Percentiles rank a stretch among this genome's conserved stretches.
Evolutionary conservation across 2,888 invertebrate genomes (phyloP).

Genomic region (Aphidoletes aphidimyza): DNA sequence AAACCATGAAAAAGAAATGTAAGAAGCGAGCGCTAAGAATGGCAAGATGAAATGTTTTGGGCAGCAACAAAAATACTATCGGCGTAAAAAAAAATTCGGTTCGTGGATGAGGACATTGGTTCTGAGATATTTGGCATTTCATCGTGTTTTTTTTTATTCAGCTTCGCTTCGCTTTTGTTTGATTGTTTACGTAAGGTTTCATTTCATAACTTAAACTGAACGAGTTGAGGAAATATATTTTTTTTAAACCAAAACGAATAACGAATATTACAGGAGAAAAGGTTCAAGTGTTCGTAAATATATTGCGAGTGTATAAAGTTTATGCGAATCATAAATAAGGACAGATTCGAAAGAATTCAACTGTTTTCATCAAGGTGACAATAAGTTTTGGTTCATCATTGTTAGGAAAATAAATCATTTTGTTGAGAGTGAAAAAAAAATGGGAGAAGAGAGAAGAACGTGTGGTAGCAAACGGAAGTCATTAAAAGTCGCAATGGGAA

Average conservation of each 20-base stretch:
- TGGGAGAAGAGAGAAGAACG: background rate
- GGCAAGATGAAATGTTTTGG: background rate
- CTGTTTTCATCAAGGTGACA: background rate
- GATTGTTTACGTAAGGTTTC: constrained; percentile 35
- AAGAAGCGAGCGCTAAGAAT: background rate
- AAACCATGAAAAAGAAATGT: background rate
- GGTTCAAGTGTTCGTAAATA: background rate
- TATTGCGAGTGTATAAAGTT: too few relatives aligned
- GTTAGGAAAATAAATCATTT: background rate
- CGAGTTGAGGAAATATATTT: background rate
- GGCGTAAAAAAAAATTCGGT: background rate
- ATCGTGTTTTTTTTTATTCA: background rate
- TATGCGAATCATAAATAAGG: too few relatives aligned
- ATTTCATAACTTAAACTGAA: background rate
- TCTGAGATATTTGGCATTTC: background rate
- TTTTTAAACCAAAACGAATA: too few relatives aligned
- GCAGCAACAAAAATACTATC: background rate
- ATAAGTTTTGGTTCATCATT: background rate
- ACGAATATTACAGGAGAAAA: background rate
- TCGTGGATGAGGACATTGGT: background rate
- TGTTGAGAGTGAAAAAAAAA: background rate
- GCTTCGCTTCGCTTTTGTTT: background rate
- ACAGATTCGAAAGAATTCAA: too few relatives aligned
- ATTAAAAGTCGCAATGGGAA: too few relatives aligned
- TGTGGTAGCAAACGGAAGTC: background rate